phyloP scores from a whole-genome alignment of 2,888 invertebrate species.

The Torymus auratus region DNA sequence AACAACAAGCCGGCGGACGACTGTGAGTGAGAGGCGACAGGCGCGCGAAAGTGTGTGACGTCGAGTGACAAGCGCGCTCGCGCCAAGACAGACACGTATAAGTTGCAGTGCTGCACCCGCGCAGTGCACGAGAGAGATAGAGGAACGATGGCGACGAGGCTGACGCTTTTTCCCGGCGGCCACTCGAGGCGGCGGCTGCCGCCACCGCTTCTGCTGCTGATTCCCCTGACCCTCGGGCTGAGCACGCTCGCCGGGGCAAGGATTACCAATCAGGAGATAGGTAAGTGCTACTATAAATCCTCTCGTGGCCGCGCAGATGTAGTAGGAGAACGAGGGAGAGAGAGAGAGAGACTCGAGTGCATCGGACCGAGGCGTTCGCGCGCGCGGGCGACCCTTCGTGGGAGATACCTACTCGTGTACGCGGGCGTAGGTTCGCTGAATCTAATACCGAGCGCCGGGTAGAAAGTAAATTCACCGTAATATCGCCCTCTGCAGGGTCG shows the following conservation, averaged over 20 bases:
- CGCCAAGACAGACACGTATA: no score
- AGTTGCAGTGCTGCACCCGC: no score
- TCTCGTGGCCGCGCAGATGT: slow-evolving; percentile 6
- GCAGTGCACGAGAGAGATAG: no score
- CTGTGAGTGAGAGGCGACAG: no score
- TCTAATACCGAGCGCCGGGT: slow-evolving; percentile 43
- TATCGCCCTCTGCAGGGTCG: slow-evolving; percentile 21
- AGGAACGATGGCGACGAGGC: background rate
- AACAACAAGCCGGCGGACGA: no score
- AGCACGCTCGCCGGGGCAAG: slow-evolving; percentile 64
- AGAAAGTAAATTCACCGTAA: slow-evolving; percentile 49
- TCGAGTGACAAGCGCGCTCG: no score
- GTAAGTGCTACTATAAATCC: slow-evolving; percentile 66
- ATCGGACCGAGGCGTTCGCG: slow-evolving; percentile 38
- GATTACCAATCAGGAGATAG: slow-evolving; percentile 74
- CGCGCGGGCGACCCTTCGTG: slow-evolving; percentile 1
- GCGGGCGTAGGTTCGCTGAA: background rate
- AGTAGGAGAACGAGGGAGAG: background rate
- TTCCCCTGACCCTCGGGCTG: slow-evolving; percentile 61
- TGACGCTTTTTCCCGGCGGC: slow-evolving; percentile 20
- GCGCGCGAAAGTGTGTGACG: no score
- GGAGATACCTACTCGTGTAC: background rate
- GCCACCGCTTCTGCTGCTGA: slow-evolving; percentile 57
- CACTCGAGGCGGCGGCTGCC: slow-evolving; percentile 48
- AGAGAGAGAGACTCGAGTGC: slow-evolving; percentile 17